Evolutionary conservation across 2,797 vertebrate genomes (phyloP).

Genomic region (Argentina silus): DNA sequence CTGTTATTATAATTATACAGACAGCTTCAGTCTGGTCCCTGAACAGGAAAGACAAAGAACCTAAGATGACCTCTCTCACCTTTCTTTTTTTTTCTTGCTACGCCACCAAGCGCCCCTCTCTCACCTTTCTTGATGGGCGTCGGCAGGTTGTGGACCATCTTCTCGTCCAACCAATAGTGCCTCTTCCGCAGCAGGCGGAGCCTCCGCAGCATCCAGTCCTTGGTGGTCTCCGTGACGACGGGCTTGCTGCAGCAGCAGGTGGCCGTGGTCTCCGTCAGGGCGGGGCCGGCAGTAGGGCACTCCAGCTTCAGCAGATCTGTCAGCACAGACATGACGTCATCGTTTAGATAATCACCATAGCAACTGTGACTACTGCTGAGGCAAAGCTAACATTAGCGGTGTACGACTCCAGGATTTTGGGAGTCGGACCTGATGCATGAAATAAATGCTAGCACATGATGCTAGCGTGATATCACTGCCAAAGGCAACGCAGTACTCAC

Average conservation of each 20-base stretch:
- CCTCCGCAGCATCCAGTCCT: slow-evolving; percentile 62
- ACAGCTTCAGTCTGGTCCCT: too few relatives aligned
- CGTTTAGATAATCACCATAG: background rate
- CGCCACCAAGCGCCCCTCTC: too few relatives aligned
- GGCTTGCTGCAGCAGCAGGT: slow-evolving; percentile 68
- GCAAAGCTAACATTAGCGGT: too few relatives aligned
- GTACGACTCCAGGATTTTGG: too few relatives aligned
- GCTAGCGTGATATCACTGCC: background rate
- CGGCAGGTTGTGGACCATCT: slow-evolving; percentile 77
- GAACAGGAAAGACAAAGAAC: too few relatives aligned
- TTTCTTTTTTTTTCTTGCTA: too few relatives aligned
- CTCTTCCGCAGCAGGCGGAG: slow-evolving; percentile 67
- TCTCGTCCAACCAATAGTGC: slow-evolving; percentile 83
- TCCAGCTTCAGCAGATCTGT: slow-evolving; percentile 81
- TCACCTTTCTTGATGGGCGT: slow-evolving; percentile 82
- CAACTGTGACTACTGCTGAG: background rate
- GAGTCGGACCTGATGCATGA: too few relatives aligned
- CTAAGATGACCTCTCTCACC: too few relatives aligned
- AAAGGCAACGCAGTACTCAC: slow-evolving; percentile 44
- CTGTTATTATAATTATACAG: too few relatives aligned
- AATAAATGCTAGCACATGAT: background rate
- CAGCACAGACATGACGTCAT: slow-evolving; percentile 12
- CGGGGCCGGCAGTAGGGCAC: slow-evolving; percentile 53
- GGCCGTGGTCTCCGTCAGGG: slow-evolving; percentile 42
- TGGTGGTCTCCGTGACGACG: slow-evolving; percentile 56